Base-by-base conservation (phyloP, 2,888 invertebrate species). In the Pollenia labialis region DNA sequence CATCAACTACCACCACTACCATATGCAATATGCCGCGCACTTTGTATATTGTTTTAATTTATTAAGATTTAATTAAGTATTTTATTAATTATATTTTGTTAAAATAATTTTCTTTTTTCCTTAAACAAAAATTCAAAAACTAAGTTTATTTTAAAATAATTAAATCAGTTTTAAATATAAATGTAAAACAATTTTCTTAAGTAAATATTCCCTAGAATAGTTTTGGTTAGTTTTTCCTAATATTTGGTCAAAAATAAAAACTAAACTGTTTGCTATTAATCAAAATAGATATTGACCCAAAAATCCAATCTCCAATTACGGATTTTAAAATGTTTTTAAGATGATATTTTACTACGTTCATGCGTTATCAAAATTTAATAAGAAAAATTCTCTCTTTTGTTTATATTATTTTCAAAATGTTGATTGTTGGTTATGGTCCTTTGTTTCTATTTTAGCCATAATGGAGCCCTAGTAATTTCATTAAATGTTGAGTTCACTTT, bases 1-100 rank as follows among this genome's bases (percentile, higher is more conserved):
- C 18, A 32, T 32, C 32, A 46, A 72, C n/a, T 46, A 46, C 66
- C 66, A 52, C 50, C 52, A 74, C 72, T 80, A 85, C 82, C 69
- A 82, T 77, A 85, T 58, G 87, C 87, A 85, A 85, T 72, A 82
- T 82, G 85, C 87, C 80, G 75, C 71, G 87, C 87, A 87, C 87
- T 82, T 85, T 82, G 66, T 82, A 80, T 71, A 82, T 71, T 85
- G 52, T 81, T 85, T 74, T 87, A 54, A 79, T 87, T 87, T 83
- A 52, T 81, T 68, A 74, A 85, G 71, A 80, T 52, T 80, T 85
- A 85, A 58, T 79, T 84, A 79, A 32, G 32, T 32, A 32, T 32
- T 79, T 84, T 32, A 72, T 79, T 79, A 79, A 52, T 79, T 80
- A 75, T 75, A 54, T 69, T 85, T 32, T 71, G 62, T 68, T 68